phyloP scores from a whole-genome alignment of 2,888 invertebrate species.

The Conus canariensis region DNA sequence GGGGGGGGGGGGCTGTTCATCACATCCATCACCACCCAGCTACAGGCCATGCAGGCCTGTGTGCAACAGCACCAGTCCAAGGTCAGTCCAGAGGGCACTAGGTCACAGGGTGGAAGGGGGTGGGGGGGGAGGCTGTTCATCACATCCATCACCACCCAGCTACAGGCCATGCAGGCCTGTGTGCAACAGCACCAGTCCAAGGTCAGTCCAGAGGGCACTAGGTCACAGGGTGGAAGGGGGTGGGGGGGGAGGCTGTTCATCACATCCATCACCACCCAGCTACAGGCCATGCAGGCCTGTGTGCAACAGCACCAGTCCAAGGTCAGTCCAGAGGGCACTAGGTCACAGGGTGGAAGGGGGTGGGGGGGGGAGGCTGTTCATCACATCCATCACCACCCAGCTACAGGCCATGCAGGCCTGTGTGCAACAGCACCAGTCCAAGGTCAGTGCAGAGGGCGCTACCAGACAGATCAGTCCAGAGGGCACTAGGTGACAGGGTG shows the following conservation, averaged over 20 bases:
- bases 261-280: slow-evolving; percentile 61
- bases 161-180: slow-evolving; percentile 61
- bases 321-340: slow-evolving; percentile 7
- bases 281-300: slow-evolving; percentile 61
- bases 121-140: no score
- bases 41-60: slow-evolving; percentile 61
- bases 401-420: slow-evolving; percentile 61
- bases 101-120: background rate
- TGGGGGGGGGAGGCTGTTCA: no score
- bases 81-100: slow-evolving; percentile 7
- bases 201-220: slow-evolving; percentile 7
- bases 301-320: slow-evolving; percentile 45
- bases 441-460: slow-evolving; percentile 9
- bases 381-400: slow-evolving; percentile 61
- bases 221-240: background rate
- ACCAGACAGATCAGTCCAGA: no score
- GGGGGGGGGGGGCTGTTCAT: slow-evolving; percentile 53
- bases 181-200: slow-evolving; percentile 45
- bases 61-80: slow-evolving; percentile 45
- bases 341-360: background rate
- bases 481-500: background rate
- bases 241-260: no score
- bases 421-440: slow-evolving; percentile 45
- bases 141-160: slow-evolving; percentile 61
- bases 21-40: slow-evolving; percentile 61